Conservation (phyloP, 2,797 vertebrate genomes). For the Danio jaintianensis region DNA sequence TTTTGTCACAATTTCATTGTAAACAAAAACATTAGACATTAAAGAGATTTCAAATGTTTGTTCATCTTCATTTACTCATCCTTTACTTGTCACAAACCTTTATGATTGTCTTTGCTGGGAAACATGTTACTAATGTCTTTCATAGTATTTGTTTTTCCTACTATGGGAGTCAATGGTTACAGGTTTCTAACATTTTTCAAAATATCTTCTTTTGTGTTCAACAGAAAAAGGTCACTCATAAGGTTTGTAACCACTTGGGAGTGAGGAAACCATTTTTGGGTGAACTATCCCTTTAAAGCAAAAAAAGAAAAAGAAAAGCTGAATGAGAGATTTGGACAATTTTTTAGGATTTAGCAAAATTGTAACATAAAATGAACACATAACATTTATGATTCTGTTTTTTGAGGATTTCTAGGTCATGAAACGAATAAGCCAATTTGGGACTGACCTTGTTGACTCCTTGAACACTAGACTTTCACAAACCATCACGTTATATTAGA, state of each 20-base stretch:
- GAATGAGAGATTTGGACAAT: too few relatives aligned
- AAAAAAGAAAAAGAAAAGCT: not conserved
- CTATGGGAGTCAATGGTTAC: too few relatives aligned
- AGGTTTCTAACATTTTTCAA: too few relatives aligned
- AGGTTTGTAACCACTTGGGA: not conserved
- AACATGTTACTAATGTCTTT: too few relatives aligned
- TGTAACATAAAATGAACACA: not conserved
- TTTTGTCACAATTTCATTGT: not conserved
- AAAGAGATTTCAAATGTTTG: not conserved
- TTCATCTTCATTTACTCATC: too few relatives aligned
- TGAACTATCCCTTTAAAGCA: not conserved
- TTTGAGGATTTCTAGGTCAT: not conserved
- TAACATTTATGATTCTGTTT: not conserved
- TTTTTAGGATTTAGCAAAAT: too few relatives aligned
- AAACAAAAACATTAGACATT: not conserved
- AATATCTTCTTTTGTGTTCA: too few relatives aligned
- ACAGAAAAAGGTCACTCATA: too few relatives aligned
- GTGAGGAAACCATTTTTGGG: not conserved
- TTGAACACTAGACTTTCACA: not conserved
- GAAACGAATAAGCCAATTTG: not conserved
- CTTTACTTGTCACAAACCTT: too few relatives aligned
- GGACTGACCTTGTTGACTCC: not conserved
- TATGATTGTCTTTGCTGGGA: too few relatives aligned
- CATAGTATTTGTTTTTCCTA: too few relatives aligned
- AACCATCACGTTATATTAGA: slow-evolving; percentile 3